Conservation (phyloP, 2,797 vertebrate species). For the Clarias laeviceps region DNA sequence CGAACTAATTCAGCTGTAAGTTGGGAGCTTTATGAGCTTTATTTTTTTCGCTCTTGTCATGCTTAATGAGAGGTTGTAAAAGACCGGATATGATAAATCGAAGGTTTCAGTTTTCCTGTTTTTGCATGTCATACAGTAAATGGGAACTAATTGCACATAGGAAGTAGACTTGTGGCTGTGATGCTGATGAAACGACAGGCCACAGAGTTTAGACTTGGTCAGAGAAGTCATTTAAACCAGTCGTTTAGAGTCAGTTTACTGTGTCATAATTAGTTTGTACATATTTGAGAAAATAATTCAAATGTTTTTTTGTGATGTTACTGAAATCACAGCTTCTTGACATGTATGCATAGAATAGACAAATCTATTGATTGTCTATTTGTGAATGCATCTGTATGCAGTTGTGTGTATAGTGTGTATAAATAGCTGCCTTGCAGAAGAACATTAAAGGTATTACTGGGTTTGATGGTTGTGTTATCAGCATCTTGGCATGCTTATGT, state of each 20-base stretch:
- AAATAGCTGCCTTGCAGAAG: background rate
- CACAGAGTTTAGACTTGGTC: background rate
- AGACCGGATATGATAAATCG: background rate
- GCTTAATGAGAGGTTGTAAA: background rate
- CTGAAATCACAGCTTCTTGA: background rate
- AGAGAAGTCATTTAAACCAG: background rate
- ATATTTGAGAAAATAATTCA: background rate
- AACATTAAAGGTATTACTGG: constrained; percentile 23
- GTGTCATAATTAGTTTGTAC: background rate
- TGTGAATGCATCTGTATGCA: background rate
- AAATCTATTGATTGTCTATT: too few relatives aligned
- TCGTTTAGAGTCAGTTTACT: background rate
- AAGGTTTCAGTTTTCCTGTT: background rate
- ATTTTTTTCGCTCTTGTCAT: too few relatives aligned
- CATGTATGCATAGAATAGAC: background rate
- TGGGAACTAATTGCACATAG: background rate
- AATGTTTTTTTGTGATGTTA: background rate
- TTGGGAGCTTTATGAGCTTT: background rate
- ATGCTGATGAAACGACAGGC: background rate
- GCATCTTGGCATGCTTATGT: constrained; percentile 22
- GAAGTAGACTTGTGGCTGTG: background rate
- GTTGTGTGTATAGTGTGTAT: background rate
- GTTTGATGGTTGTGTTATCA: constrained; percentile 25
- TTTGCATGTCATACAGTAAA: background rate
- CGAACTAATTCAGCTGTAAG: background rate